Evolutionary conservation across 2,113 vertebrate species (phyloP), one percentile per base, ranked within the genome.

Genomic region (Cryptotis parvus): DNA sequence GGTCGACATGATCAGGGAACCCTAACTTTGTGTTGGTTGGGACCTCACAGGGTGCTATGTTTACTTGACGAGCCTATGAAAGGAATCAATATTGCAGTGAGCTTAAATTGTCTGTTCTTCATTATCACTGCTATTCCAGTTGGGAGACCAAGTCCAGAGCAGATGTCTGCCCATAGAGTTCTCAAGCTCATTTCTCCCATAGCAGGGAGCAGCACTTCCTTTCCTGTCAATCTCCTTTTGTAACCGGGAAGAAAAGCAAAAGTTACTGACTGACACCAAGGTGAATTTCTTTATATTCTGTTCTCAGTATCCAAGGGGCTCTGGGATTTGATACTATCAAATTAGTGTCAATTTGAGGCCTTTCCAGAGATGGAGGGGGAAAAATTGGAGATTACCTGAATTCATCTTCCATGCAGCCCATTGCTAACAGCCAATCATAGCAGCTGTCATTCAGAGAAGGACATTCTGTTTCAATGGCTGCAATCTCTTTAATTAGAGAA

Each of bases 271-370:
- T 94, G 96, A 95, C 97, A 97, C 41, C 55, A 91, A 88, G 89
- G 69, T 92, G 96, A 95, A 96, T 66, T 94, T 96, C 93, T 95
- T 94, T 93, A 89, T 75, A 74, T 96, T 96, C 84, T 41, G 61
- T 79, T 63, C 78, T 95, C 76, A 18, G 77, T 92, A 94, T 91
- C 91, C 55, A 95, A 95, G 66, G 85, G 84, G 37, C 70, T 94
- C 35, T 94, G 94, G 93, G 95, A 97, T 90, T 95, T 94, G 73
- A 94, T 93, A 97, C 76, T 92, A 97, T 92, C 91, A 95, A 96
- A 97, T 98, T 96, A 97, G 58, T 96, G 94, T 96, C 97, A 97
- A 84, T 94, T 86, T 94, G 78, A 97, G 87, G 45, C 73, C 95
- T 94, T 97, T 97, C 95, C 95, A 94, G 90, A 96, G 92, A 91